A percentile compares a stretch with the other conserved stretches of the same genome.
Evolutionary conservation across 2,113 vertebrate genomes (phyloP).

Genomic region (Hippocampus barbouri): DNA sequence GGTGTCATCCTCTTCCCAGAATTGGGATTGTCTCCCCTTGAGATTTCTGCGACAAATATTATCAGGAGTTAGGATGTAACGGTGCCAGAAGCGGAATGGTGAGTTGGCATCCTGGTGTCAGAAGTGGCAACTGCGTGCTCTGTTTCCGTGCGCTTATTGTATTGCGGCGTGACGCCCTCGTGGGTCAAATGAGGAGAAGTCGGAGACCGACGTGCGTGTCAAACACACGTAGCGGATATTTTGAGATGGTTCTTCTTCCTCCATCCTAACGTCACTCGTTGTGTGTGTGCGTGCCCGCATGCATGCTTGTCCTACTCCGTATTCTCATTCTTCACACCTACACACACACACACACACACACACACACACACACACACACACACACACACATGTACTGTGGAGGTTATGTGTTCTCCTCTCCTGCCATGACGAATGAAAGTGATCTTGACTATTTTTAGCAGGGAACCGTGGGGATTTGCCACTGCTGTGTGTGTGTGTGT

Average conservation of each 20-base stretch:
- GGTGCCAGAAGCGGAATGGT: too few species aligned
- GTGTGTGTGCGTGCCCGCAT: background rate
- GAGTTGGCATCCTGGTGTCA: too few species aligned
- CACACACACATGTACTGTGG: background rate
- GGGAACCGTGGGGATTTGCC: background rate
- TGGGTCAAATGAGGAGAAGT: background rate
- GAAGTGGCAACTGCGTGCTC: too few species aligned
- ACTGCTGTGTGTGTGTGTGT: background rate
- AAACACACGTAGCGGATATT: slow-evolving; percentile 1
- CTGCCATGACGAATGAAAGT: slow-evolving; percentile 3
- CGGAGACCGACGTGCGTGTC: background rate
- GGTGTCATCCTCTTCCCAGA: too few species aligned
- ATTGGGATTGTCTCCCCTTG: too few species aligned
- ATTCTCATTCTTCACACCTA: background rate
- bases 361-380: background rate
- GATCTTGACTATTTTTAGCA: slow-evolving; percentile 6
- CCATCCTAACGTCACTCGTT: background rate
- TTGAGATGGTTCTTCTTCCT: slow-evolving; percentile 2
- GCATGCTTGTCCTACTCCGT: background rate
- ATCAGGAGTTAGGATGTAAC: too few species aligned
- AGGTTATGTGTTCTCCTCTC: background rate
- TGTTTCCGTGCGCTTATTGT: too few species aligned
- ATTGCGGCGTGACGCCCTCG: background rate
- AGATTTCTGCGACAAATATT: too few species aligned
- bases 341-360: background rate